Evolutionary conservation across 2,113 vertebrate species (phyloP), one percentile per base, ranked within the genome.

Genomic region (Centropus bengalensis): DNA sequence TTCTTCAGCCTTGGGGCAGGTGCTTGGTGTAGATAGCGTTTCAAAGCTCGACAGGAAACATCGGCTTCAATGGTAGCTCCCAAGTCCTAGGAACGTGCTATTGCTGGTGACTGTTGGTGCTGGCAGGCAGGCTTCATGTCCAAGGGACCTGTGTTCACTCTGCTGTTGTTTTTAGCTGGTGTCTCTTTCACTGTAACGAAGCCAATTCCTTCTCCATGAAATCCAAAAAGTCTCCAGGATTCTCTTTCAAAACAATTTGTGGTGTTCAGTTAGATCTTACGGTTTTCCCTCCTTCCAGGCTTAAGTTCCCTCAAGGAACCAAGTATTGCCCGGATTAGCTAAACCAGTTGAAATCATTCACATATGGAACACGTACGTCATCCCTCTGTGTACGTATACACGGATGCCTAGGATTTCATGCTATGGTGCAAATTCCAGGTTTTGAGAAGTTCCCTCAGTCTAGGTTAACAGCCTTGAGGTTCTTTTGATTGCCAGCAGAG

Each of bases 271-370:
- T 78, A 73, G 51, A 79, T 90, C 58, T 77, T 79, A 68, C 23
- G 74, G 24, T 91, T 93, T 79, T 91, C 63, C 49, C 89, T 88
- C 73, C 38, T 71, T 83, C 42, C 62, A 87, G 68, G 81, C 87
- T 88, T 89, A 93, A 22, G 64, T 94, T 95, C 51, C 77, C 10
- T 87, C 42, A 88, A 40, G 81, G 71, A 92, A 62, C 71, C 82
- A 83, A 62, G 74, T 51, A 67, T 80, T 89, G 56, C 83, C 45
- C 58, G 76, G 78, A 86, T 92, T 87, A 79, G 86, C 64, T 89
- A 86, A 70, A 86, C 3, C 70, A 36, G 59, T 4, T 40, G 47
- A 81, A 91, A 59, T 63, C 38, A 21, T 40, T 12, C 17, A 5
- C 21, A 28, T 1, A 9, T 19, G 60, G 60, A 71, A 52, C 17